Percentiles rank a stretch among this genome's conserved stretches.
Evolutionary conservation across 2,113 vertebrate genomes (phyloP).

Genomic region (Microcebus griseorufus): DNA sequence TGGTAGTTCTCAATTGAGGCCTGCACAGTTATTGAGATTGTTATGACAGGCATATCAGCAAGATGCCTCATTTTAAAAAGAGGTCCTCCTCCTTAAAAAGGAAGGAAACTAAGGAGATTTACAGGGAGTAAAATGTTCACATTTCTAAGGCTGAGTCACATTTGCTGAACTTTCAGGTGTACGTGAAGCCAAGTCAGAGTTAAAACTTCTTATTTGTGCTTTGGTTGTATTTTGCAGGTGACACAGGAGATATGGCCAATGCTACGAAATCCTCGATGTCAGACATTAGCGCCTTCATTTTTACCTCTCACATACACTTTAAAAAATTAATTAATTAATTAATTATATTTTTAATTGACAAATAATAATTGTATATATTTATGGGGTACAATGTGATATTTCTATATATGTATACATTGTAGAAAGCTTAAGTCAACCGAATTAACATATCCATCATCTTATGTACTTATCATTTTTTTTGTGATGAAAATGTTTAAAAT

Average conservation of each 20-base stretch:
- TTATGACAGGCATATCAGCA: neutral
- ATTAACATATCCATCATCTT: neutral
- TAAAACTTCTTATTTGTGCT: neutral
- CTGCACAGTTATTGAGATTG: neutral
- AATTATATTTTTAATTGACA: neutral
- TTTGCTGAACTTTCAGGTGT: neutral
- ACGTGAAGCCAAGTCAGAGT: neutral
- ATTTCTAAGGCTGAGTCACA: neutral
- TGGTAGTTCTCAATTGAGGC: neutral
- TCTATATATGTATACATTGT: neutral
- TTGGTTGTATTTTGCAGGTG: neutral
- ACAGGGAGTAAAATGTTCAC: neutral
- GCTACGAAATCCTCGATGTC: neutral
- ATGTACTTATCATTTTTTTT: neutral
- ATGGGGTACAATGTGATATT: neutral
- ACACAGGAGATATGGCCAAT: neutral
- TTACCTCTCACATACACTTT: neutral
- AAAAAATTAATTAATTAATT: neutral
- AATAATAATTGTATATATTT: neutral
- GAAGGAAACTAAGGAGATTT: neutral
- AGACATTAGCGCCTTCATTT: neutral
- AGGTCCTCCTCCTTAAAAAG: neutral
- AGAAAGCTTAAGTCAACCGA: neutral
- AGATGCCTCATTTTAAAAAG: slow-evolving; percentile 37
- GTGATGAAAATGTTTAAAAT: neutral